A percentile compares a stretch with the other conserved stretches of the same genome.
phyloP scores from a whole-genome alignment of 2,797 vertebrate species.

The Spinibarbus caldwelli region DNA sequence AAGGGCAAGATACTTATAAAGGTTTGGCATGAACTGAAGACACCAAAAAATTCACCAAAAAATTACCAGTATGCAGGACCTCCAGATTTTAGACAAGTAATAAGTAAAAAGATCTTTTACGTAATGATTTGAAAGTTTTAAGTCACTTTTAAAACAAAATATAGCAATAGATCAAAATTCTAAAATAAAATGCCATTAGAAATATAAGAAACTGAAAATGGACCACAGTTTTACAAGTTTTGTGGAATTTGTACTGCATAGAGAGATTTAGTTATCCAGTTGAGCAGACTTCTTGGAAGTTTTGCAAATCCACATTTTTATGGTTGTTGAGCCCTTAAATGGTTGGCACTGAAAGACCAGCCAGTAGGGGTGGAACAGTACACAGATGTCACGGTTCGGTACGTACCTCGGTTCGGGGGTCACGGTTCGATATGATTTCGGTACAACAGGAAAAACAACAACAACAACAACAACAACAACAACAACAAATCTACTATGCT shows the following conservation, averaged over 20 bases:
- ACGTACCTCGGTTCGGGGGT: no score
- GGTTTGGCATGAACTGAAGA: conserved; percentile 73
- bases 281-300: background rate
- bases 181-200: background rate
- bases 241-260: background rate
- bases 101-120: background rate
- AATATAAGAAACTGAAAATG: background rate
- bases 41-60: background rate
- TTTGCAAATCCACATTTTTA: background rate
- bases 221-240: background rate
- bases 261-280: background rate
- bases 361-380: no score
- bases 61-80: background rate
- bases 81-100: background rate
- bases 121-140: background rate
- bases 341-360: background rate
- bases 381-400: no score
- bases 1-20: conserved; percentile 97
- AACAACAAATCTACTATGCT: no score
- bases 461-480: no score
- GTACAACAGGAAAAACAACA: no score
- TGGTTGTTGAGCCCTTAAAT: background rate
- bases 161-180: background rate
- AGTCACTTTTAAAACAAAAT: no score
- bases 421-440: no score